Percentiles rank a stretch among this genome's conserved stretches.
phyloP scores from a whole-genome alignment of 2,797 vertebrate species.

The Triplophysa bombifrons region DNA sequence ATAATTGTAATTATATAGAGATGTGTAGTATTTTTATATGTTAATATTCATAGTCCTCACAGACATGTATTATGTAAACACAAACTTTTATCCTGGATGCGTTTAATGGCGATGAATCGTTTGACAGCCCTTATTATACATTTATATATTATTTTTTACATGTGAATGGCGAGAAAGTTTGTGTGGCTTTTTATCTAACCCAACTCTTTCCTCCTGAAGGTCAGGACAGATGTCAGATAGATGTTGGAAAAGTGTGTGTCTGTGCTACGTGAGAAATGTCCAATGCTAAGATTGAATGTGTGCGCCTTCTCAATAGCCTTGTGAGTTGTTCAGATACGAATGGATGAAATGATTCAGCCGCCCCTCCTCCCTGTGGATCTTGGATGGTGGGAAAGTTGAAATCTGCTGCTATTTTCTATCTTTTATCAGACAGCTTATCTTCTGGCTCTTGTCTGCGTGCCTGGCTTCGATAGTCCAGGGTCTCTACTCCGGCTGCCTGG shows the following conservation, averaged over 20 bases:
- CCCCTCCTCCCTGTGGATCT: slow-evolving; percentile 66
- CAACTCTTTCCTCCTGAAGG: slow-evolving; percentile 10
- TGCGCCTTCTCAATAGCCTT: slow-evolving; percentile 56
- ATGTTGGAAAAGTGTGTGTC: slow-evolving; percentile 20
- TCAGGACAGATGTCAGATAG: slow-evolving; percentile 12
- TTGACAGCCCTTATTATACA: too few relatives aligned
- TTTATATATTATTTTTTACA: neutral
- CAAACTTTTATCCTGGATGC: too few relatives aligned
- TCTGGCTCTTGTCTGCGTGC: slow-evolving; percentile 85
- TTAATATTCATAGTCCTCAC: too few relatives aligned
- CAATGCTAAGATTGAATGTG: slow-evolving; percentile 11
- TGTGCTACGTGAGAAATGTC: slow-evolving; percentile 18
- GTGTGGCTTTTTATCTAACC: neutral
- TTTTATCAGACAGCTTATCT: slow-evolving; percentile 90
- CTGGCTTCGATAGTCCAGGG: slow-evolving; percentile 84
- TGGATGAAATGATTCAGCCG: slow-evolving; percentile 60
- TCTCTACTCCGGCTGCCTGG: slow-evolving; percentile 79
- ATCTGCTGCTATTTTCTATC: slow-evolving; percentile 98
- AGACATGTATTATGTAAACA: too few relatives aligned
- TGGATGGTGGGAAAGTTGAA: slow-evolving; percentile 92
- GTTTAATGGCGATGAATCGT: too few relatives aligned
- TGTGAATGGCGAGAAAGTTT: neutral
- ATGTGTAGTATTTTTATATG: too few relatives aligned
- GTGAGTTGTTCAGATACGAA: slow-evolving; percentile 58
- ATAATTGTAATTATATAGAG: too few relatives aligned